Base-by-base conservation (phyloP, 2,113 vertebrate species). In the Saccopteryx leptura region DNA sequence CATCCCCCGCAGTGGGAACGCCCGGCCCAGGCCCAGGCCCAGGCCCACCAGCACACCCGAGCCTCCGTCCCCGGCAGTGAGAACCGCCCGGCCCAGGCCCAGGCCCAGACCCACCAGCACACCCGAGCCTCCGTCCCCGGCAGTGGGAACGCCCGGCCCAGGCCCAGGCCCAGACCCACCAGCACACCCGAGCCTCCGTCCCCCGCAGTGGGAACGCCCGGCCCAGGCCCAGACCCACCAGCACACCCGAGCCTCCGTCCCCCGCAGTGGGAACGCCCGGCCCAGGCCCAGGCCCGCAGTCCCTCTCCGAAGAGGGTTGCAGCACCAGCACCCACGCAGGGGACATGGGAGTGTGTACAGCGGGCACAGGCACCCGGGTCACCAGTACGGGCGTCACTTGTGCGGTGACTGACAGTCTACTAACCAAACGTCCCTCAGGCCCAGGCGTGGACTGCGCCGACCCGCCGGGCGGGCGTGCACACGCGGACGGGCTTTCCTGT, bases 261-360 rank as follows among this genome's bases (percentile, higher is more conserved):
- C 58, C 9, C 0, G 68, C 13, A 21, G 39, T 39, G 39, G 39
- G 39, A 39, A 39, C 39, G 39, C 39, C 39, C 39, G 39, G 39
- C 39, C 3, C 39, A 39, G n/a, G n/a, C n/a, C n/a, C n/a, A n/a
- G n/a, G 19, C 1, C 48, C 21, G 0, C 17, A 0, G 78, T 2
- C 48, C 39, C 1, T 2, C 24, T 17, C 31, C 6, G 0, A 1
- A 7, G 23, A 21, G n/a, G 39, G 5, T 58, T 39, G 1, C 2
- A 0, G 56, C 0, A 52, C 4, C 15, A 61, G 61, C 24, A 10
- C 33, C 56, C 0, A 2, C 0, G 24, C 68, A 8, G 4, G 79
- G 1, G 18, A 71, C 56, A 3, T 0, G 0, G 0, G 4, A 1
- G 48, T 4, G 2, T 10, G 2, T 11, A 9, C 1, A 0, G 50